Evolutionary conservation across 2,888 invertebrate species (phyloP), one percentile per base, ranked within the genome.

Genomic region (Emesis furor): DNA sequence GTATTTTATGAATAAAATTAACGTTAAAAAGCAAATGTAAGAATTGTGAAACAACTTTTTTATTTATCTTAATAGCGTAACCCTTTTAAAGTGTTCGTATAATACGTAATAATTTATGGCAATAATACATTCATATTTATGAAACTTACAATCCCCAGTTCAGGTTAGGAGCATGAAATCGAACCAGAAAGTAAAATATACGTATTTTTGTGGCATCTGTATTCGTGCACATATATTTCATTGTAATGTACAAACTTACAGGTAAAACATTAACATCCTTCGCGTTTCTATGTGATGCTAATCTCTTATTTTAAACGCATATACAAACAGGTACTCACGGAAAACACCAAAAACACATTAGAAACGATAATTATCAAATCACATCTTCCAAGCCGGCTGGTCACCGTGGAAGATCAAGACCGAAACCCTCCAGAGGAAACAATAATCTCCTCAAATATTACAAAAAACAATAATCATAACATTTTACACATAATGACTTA

Each of bases 1-100:
- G 32, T 30, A 32, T 32, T 14, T 65, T 65, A 65, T 65, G 3
- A 65, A 65, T 30, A 65, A 65, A 65, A 65, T 65, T 65, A 65
- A 30, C 32, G 32, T 65, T 12, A 65, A 32, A 65, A 65, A 14
- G 12, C 12, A 12, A 1, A 30, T 24, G 24, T 32, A 32, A 1
- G 46, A 46, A 46, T 46, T 46, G 0, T 14, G 46, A 46, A 46
- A 14, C 46, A 14, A 46, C 46, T 3, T 46, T 42, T 42, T 46
- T 46, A 46, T 14, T 14, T 14, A 46, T 1, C 14, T 46, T 14
- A 46, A 46, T 14, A 4, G 46, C 14, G 5, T 14, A 46, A 46
- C 14, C 46, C 14, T 46, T 46, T 46, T 46, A 46, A 46, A 14
- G 46, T 14, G 14, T 2, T 46, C 46, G 8, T 14, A 46, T 46